phyloP scores from a whole-genome alignment of 2,797 vertebrate species.

The Oreochromis mossambicus region DNA sequence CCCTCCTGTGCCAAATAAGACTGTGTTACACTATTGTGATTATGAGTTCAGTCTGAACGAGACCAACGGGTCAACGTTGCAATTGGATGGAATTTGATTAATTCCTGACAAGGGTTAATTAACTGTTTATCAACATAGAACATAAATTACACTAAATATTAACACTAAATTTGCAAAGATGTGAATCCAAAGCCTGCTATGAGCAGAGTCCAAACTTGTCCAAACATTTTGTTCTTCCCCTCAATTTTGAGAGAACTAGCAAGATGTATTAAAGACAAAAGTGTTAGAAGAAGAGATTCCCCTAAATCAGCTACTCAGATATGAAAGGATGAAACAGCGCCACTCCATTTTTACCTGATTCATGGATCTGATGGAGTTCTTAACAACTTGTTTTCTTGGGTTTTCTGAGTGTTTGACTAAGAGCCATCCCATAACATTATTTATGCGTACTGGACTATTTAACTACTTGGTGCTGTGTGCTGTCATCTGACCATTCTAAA shows the following conservation, averaged over 20 bases:
- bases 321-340: rapidly evolving
- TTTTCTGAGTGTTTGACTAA: background rate
- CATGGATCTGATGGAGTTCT: background rate
- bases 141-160: rapidly evolving
- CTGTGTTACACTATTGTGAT: background rate
- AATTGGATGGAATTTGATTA: background rate
- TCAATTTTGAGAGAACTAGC: background rate
- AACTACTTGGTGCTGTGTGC: rapidly evolving
- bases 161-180: background rate
- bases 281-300: rapidly evolving
- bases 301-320: background rate
- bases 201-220: background rate
- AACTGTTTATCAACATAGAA: rapidly evolving
- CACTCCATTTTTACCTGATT: rapidly evolving
- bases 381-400: rapidly evolving
- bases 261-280: background rate
- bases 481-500: too few species aligned
- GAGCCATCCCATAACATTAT: background rate
- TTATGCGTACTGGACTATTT: rapidly evolving
- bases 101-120: background rate
- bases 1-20: background rate
- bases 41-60: rapidly evolving
- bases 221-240: background rate
- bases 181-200: rapidly evolving
- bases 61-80: background rate